Percentiles rank a stretch among this genome's conserved stretches.
These are phyloP conservation scores for Dipus sagitta DNA, from an alignment of 2,797 vertebrate genomes.

Conservation along the genomic window DNA sequence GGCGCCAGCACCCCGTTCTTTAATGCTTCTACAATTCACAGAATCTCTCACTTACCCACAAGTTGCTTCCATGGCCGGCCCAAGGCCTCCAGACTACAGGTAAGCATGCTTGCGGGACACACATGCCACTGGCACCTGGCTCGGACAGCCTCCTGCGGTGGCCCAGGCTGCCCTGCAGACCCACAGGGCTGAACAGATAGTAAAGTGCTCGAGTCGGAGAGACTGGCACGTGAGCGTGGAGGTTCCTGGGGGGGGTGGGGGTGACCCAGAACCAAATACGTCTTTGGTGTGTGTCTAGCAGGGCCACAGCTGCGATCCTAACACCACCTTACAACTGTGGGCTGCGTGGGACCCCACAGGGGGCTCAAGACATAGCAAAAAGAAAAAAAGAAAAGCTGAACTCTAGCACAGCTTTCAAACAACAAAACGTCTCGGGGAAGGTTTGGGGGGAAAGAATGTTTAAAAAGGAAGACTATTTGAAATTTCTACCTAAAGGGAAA, in stretches of 20 bases:
- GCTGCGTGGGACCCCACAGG: neutral
- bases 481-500: constrained; percentile 68
- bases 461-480: constrained; percentile 51
- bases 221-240: constrained; percentile 47
- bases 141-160: constrained; percentile 17
- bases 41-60: constrained; percentile 54
- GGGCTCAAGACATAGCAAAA: constrained; percentile 37
- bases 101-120: constrained; percentile 4
- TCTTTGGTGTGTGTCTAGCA: constrained; percentile 87
- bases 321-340: neutral
- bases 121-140: constrained; percentile 22
- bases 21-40: constrained; percentile 76
- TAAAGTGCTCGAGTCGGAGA: constrained; percentile 78
- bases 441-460: neutral
- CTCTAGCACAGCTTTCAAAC: constrained; percentile 53
- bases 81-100: constrained; percentile 46
- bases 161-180: neutral
- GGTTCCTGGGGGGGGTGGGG: neutral
- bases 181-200: constrained; percentile 23
- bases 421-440: constrained; percentile 34
- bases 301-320: neutral
- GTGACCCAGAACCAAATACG: constrained; percentile 54
- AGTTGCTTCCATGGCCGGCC: constrained; percentile 54
- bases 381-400: constrained; percentile 42
- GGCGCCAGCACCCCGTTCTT: constrained; percentile 48